A percentile compares a stretch with the other conserved stretches of the same genome.
phyloP scores from a whole-genome alignment of 2,888 invertebrate genomes.

The Serripes groenlandicus region DNA sequence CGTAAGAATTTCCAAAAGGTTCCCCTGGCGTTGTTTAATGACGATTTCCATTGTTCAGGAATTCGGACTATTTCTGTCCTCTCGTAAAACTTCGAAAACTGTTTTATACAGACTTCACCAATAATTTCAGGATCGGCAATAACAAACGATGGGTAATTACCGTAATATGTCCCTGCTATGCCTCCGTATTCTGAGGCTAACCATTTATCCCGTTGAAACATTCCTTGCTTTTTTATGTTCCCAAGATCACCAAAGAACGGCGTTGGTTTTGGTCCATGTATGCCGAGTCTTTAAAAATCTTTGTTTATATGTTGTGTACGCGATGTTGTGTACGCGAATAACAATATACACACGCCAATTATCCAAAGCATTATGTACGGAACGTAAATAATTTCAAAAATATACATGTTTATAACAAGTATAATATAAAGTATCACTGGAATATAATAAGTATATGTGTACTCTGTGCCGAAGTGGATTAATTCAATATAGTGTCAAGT shows the following conservation, averaged over 20 bases:
- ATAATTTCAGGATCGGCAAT: slow-evolving; percentile 70
- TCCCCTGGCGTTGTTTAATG: slow-evolving; percentile 47
- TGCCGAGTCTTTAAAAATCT: slow-evolving; percentile 39
- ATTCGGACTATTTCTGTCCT: slow-evolving; percentile 32
- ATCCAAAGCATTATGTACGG: slow-evolving; percentile 37
- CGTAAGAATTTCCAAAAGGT: slow-evolving; percentile 66
- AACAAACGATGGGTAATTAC: slow-evolving; percentile 55
- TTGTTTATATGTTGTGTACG: slow-evolving; percentile 48
- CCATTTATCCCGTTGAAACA: slow-evolving; percentile 50
- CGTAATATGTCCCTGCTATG: slow-evolving; percentile 58
- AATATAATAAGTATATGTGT: too few relatives aligned
- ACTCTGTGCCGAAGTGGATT: too few relatives aligned
- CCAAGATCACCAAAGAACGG: slow-evolving; percentile 52
- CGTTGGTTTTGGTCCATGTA: slow-evolving; percentile 46
- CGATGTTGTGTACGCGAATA: slow-evolving; percentile 38
- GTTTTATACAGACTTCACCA: slow-evolving; percentile 65
- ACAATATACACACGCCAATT: not conserved
- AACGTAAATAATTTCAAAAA: slow-evolving; percentile 27
- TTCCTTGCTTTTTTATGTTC: slow-evolving; percentile 43
- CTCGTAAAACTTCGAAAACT: slow-evolving; percentile 68
- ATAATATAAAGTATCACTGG: too few relatives aligned
- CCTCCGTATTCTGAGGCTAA: slow-evolving; percentile 58
- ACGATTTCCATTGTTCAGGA: slow-evolving; percentile 29
- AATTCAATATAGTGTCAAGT: too few relatives aligned
- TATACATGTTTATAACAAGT: slow-evolving; percentile 39